phyloP scores from a whole-genome alignment of 2,888 invertebrate genomes.

The Orthonychiurus folsomi region DNA sequence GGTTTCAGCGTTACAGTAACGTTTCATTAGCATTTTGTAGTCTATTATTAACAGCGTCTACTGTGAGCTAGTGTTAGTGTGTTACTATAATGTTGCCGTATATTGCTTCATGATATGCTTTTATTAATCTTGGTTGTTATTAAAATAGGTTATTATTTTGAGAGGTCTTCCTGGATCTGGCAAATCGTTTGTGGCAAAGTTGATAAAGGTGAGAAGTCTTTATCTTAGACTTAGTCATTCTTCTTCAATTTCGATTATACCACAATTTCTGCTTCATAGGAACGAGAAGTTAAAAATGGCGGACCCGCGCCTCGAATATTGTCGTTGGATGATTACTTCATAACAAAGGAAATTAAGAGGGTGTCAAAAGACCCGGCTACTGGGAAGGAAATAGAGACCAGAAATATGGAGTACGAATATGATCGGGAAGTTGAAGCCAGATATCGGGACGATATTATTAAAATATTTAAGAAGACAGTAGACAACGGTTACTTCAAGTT shows the following conservation, averaged over 20 bases:
- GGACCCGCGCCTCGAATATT: conserved; percentile 84
- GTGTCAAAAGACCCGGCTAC: conserved; percentile 60
- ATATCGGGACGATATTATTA: conserved; percentile 71
- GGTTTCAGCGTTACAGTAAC: too few relatives aligned
- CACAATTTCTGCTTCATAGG: conserved; percentile 45
- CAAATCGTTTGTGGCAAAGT: conserved; percentile 79
- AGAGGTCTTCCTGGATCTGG: conserved; percentile 92
- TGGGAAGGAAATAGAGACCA: conserved; percentile 55
- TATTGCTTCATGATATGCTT: too few relatives aligned
- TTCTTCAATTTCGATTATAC: conserved; percentile 13
- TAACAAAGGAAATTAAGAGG: conserved; percentile 76
- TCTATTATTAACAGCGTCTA: too few relatives aligned
- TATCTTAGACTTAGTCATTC: conserved; percentile 5
- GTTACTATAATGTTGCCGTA: too few relatives aligned
- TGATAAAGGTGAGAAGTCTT: conserved; percentile 60
- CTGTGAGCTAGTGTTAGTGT: too few relatives aligned
- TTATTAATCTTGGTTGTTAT: too few relatives aligned
- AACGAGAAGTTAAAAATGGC: conserved; percentile 62
- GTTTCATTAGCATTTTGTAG: too few relatives aligned
- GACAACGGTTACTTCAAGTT: conserved; percentile 85
- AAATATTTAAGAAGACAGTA: conserved; percentile 82
- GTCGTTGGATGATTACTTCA: conserved; percentile 91
- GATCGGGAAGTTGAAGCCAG: conserved; percentile 72
- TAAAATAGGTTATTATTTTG: conserved; percentile 80
- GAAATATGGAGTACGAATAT: conserved; percentile 78